Evolutionary conservation across 1,140 invertebrate species (phyloP).

Genomic region (Psilanteris sp.): DNA sequence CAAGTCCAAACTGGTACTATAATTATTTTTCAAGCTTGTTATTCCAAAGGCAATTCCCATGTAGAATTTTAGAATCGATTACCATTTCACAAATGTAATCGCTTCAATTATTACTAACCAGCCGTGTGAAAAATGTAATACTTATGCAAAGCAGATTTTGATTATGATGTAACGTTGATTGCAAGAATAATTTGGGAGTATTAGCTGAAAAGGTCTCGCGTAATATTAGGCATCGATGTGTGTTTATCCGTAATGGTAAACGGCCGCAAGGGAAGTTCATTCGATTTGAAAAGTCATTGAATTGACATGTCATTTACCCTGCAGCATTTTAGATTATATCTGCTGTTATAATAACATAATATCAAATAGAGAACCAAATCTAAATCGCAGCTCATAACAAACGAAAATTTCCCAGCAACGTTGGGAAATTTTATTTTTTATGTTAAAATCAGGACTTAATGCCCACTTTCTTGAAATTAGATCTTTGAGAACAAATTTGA

Average conservation of each 20-base stretch:
- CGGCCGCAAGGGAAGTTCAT: neutral
- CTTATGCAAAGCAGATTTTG: conserved; percentile 18
- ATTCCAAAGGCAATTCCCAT: conserved; percentile 56
- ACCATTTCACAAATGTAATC: conserved; percentile 29
- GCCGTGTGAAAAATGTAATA: conserved; percentile 36
- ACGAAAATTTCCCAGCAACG: too few relatives aligned
- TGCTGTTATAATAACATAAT: too few relatives aligned
- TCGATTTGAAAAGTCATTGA: neutral
- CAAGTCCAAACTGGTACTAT: conserved; percentile 20
- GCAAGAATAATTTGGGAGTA: conserved; percentile 18
- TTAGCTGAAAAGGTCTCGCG: neutral
- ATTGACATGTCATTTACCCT: too few relatives aligned
- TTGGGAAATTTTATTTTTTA: too few relatives aligned
- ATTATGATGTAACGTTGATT: conserved; percentile 8
- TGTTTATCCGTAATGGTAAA: neutral
- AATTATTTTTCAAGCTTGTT: conserved; percentile 50
- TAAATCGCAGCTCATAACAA: too few relatives aligned
- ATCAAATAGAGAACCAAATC: too few relatives aligned
- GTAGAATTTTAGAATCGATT: conserved; percentile 32
- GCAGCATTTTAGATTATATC: too few relatives aligned
- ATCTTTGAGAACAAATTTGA: too few relatives aligned
- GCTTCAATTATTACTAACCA: neutral
- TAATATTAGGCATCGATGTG: conserved; percentile 21
- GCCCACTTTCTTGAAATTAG: too few relatives aligned
- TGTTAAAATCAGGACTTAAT: too few relatives aligned